These are phyloP conservation scores for Platalea minor DNA, from an alignment of 2,797 vertebrate species.

Conservation along the genomic window DNA sequence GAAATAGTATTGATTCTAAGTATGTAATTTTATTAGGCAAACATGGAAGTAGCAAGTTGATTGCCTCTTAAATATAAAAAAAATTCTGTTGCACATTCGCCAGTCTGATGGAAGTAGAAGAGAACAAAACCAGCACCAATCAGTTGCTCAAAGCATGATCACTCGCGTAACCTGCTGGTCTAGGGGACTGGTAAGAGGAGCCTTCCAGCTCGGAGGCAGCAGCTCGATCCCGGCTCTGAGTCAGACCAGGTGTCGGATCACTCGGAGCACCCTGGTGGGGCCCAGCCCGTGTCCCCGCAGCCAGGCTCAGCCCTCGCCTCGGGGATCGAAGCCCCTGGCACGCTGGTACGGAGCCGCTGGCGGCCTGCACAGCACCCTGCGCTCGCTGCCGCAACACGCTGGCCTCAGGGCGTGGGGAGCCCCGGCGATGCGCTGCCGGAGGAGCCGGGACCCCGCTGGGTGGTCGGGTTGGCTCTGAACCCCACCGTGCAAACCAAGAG, in stretches of 20 bases:
- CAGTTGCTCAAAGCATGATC: neutral
- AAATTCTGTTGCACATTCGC: neutral
- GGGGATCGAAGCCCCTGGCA: neutral
- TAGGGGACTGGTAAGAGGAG: neutral
- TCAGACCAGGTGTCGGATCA: fast-evolving
- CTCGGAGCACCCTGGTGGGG: neutral
- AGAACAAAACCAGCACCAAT: neutral
- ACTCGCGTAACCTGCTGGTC: neutral
- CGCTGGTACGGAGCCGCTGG: neutral
- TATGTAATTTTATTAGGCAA: constrained; percentile 58
- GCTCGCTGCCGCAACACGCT: neutral
- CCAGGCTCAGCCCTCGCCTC: fast-evolving
- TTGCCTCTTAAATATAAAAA: constrained; percentile 32
- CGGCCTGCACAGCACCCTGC: neutral
- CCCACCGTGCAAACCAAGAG: neutral
- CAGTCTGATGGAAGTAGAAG: constrained; percentile 13
- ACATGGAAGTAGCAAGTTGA: constrained; percentile 19
- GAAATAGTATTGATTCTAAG: constrained; percentile 58
- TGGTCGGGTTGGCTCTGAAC: neutral
- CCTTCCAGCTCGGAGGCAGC: neutral
- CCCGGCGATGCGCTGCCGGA: neutral
- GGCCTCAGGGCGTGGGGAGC: fast-evolving
- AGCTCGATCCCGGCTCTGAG: fast-evolving
- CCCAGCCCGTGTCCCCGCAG: fast-evolving
- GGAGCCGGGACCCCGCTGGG: neutral